Evolutionary conservation across 1,140 invertebrate genomes (phyloP).

Genomic region (Dendrolimus punctatus): DNA sequence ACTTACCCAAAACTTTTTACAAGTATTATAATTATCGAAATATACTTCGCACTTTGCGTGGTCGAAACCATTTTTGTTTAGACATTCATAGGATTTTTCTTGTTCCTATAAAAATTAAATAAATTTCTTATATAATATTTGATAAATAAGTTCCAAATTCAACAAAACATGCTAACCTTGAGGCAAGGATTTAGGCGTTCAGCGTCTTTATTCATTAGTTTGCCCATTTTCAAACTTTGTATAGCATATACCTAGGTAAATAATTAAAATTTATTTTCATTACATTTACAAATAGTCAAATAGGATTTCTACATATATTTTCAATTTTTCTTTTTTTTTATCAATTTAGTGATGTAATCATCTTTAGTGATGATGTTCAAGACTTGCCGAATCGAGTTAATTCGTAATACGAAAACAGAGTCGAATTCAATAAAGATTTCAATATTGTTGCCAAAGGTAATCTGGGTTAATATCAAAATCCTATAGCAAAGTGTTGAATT

Average conservation of each 20-base stretch:
- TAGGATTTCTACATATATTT: too few relatives aligned
- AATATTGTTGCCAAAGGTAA: too few relatives aligned
- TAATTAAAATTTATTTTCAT: too few relatives aligned
- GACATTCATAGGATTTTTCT: conserved; percentile 73
- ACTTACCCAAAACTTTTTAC: conserved; percentile 76
- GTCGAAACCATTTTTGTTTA: conserved; percentile 74
- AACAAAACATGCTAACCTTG: conserved; percentile 22
- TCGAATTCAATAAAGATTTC: too few relatives aligned
- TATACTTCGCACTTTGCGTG: conserved; percentile 74
- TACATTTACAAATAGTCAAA: too few relatives aligned
- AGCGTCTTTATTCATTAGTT: conserved; percentile 40
- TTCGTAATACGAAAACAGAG: too few relatives aligned
- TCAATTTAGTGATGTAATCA: too few relatives aligned
- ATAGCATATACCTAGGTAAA: conserved; percentile 3
- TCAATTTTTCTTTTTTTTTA: too few relatives aligned
- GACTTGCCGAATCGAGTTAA: too few relatives aligned
- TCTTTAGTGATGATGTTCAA: too few relatives aligned
- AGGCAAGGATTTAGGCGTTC: conserved; percentile 53
- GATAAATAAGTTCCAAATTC: conserved; percentile 8
- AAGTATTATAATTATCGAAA: conserved; percentile 78
- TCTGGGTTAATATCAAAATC: too few relatives aligned
- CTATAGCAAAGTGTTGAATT: too few relatives aligned
- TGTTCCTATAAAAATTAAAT: conserved; percentile 68
- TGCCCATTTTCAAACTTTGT: conserved; percentile 25
- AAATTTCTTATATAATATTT: conserved; percentile 24